A percentile compares a stretch with the other conserved stretches of the same genome.
phyloP scores from a whole-genome alignment of 2,888 invertebrate species.

The Buathra laborator region DNA sequence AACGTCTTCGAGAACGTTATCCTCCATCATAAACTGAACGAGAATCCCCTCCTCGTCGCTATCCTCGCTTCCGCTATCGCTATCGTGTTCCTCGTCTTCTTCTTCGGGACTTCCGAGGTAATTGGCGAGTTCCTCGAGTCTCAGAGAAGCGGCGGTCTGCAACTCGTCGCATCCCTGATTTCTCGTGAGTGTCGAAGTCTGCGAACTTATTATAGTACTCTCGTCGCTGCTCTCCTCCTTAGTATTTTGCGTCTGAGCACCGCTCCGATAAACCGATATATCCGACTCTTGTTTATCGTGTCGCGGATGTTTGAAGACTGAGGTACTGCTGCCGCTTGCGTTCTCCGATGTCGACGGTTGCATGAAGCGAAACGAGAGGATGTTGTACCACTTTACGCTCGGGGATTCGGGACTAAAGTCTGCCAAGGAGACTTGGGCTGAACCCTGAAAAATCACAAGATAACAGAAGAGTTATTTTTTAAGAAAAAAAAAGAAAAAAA shows the following conservation, averaged over 20 bases:
- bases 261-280: conserved; percentile 83
- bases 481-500: conserved; percentile 17
- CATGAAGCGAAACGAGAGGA: conserved; percentile 93
- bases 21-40: conserved; percentile 84
- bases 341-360: conserved; percentile 86
- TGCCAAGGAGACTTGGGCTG: conserved; percentile 97
- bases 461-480: conserved; percentile 32
- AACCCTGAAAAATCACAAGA: conserved; percentile 89
- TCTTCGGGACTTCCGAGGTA: conserved; percentile 85
- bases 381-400: conserved; percentile 97
- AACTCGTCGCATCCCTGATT: conserved; percentile 89
- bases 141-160: conserved; percentile 86
- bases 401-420: conserved; percentile 95
- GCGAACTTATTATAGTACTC: conserved; percentile 98
- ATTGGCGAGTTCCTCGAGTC: conserved; percentile 87
- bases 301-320: conserved; percentile 76
- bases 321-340: conserved; percentile 72
- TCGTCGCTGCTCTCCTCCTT: conserved; percentile 98
- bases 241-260: conserved; percentile 84
- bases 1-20: conserved; percentile 83
- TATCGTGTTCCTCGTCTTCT: conserved; percentile 84
- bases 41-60: conserved; percentile 83
- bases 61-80: conserved; percentile 82
- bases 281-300: conserved; percentile 87
- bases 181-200: conserved; percentile 97